These are phyloP conservation scores for Lasioglossum calceatum DNA, from an alignment of 2,888 invertebrate genomes.

Conservation along the genomic window DNA sequence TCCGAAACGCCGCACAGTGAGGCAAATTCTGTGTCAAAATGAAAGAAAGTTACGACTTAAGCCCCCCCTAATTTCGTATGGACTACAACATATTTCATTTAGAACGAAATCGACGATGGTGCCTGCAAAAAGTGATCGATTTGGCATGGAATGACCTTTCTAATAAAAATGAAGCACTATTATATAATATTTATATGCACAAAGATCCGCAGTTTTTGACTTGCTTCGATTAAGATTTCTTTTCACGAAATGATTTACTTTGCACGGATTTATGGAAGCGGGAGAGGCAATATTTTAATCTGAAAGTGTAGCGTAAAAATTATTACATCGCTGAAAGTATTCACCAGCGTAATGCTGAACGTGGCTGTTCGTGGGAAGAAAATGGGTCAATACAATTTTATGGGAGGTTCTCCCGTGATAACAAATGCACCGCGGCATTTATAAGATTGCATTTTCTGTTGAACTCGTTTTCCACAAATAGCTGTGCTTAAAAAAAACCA, in stretches of 20 bases:
- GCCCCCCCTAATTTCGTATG: no score
- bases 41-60: no score
- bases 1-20: no score
- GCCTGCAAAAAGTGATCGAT: no score
- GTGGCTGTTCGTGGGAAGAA: conserved; percentile 1
- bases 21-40: no score
- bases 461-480: conserved; percentile 25
- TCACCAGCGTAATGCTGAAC: neutral
- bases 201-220: neutral
- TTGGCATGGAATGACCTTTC: neutral
- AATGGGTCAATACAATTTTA: conserved; percentile 36
- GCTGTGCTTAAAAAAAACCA: conserved; percentile 25
- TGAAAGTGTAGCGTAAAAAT: neutral
- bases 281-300: neutral
- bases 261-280: neutral
- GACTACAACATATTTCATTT: no score
- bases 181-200: neutral
- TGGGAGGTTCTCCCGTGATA: conserved; percentile 19
- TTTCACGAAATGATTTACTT: neutral
- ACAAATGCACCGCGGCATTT: conserved; percentile 28
- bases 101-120: no score
- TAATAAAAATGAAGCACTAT: neutral
- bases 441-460: conserved; percentile 33
- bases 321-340: neutral
- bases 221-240: neutral